A percentile compares a stretch with the other conserved stretches of the same genome.
phyloP scores from a whole-genome alignment of 2,797 vertebrate genomes.

The Buceros bicornis region DNA sequence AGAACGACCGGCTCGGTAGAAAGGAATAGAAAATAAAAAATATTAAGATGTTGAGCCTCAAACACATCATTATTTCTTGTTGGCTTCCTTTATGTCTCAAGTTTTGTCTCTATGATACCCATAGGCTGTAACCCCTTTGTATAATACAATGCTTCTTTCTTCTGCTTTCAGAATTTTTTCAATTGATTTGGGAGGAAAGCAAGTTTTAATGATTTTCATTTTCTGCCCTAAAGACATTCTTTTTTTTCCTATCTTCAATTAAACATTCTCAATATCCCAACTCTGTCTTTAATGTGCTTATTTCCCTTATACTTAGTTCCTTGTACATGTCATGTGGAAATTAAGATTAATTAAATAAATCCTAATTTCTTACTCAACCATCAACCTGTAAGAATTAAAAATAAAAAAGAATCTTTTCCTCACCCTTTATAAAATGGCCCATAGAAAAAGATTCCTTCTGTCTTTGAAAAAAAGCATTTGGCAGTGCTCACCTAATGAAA shows the following conservation, averaged over 20 bases:
- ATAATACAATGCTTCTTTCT: slow-evolving; percentile 13
- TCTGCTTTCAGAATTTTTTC: not conserved
- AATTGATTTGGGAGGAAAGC: slow-evolving; percentile 6
- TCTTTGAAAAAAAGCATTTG: not conserved
- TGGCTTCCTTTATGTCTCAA: not conserved
- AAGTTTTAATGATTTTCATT: not conserved
- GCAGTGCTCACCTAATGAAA: not conserved
- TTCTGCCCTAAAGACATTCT: not conserved
- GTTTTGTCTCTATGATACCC: slow-evolving; percentile 8
- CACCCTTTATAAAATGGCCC: not conserved
- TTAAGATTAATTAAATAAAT: not conserved
- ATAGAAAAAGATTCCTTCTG: not conserved
- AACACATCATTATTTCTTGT: slow-evolving; percentile 15
- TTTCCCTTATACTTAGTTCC: not conserved
- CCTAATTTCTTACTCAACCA: not conserved
- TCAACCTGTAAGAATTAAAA: not conserved
- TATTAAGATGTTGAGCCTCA: not conserved
- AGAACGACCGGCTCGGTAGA: slow-evolving; percentile 17
- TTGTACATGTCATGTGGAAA: not conserved
- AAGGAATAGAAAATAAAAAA: not conserved
- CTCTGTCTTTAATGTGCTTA: not conserved
- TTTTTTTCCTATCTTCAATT: not conserved
- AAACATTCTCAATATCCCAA: not conserved
- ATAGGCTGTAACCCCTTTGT: not conserved
- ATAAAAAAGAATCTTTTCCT: not conserved